These are phyloP conservation scores for Babylonia areolata DNA, from an alignment of 1,140 invertebrate genomes.

Conservation along the genomic window DNA sequence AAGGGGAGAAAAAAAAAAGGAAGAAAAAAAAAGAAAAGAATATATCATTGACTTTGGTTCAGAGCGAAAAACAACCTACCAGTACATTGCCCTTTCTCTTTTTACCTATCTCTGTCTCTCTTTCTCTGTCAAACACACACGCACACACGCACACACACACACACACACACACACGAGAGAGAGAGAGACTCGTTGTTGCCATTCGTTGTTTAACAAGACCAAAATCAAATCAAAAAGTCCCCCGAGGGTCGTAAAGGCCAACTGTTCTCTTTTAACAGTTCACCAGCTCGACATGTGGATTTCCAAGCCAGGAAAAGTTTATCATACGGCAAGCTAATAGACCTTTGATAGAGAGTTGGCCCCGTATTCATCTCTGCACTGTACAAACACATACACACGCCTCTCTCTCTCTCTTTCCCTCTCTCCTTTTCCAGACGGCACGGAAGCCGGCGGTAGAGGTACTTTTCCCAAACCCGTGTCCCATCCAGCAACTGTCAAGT, in stretches of 20 bases:
- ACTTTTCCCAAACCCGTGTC: constrained; percentile 18
- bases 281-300: neutral
- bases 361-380: neutral
- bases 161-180: neutral
- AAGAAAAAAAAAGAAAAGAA: too few relatives aligned
- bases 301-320: constrained; percentile 10
- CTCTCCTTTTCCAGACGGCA: neutral
- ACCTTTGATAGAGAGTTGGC: constrained; percentile 28
- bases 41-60: too few relatives aligned
- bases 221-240: too few relatives aligned
- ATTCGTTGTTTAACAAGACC: too few relatives aligned
- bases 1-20: too few relatives aligned
- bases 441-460: neutral
- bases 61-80: too few relatives aligned
- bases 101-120: too few relatives aligned
- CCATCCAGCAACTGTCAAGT: constrained; percentile 39
- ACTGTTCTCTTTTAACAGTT: too few relatives aligned
- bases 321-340: constrained; percentile 33
- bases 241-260: too few relatives aligned
- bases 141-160: neutral
- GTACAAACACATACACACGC: constrained; percentile 13
- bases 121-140: constrained; percentile 1
- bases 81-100: too few relatives aligned
- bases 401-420: neutral
- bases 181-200: too few relatives aligned